A percentile compares a stretch with the other conserved stretches of the same genome.
These are phyloP conservation scores for Petaurus breviceps DNA, from an alignment of 2,113 vertebrate species.

Conservation along the genomic window DNA sequence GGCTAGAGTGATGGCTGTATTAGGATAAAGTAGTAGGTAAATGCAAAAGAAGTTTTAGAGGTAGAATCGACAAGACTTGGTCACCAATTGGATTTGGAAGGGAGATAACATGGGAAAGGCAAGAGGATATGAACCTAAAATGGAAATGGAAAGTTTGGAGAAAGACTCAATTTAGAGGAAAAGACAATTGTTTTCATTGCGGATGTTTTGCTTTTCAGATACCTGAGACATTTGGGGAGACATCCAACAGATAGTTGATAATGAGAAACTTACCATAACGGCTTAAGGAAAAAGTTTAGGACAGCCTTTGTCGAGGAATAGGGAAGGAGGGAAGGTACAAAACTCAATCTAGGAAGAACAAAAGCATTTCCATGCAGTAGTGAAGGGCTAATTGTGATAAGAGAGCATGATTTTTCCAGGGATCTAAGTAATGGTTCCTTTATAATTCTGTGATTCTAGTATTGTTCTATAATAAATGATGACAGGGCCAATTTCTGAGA, in stretches of 20 bases:
- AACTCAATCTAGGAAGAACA: neutral
- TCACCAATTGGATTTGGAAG: neutral
- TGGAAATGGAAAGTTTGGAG: neutral
- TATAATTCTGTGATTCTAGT: neutral
- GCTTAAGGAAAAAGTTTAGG: neutral
- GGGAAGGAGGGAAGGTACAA: neutral
- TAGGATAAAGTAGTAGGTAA: neutral
- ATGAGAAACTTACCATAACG: neutral
- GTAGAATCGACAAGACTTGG: neutral
- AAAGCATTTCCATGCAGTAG: neutral
- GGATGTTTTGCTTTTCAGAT: neutral
- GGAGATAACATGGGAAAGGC: neutral
- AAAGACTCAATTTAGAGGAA: neutral
- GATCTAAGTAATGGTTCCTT: neutral
- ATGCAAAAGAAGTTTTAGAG: neutral
- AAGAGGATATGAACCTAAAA: neutral
- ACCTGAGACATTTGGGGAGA: neutral
- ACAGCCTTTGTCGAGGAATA: neutral
- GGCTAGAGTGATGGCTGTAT: neutral
- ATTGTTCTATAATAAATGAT: neutral
- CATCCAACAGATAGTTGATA: neutral
- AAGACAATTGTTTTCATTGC: neutral
- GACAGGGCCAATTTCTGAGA: neutral
- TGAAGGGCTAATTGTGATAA: neutral
- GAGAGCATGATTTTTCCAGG: neutral